Conservation (phyloP, 2,113 vertebrate species). For the Dipodomys spectabilis region DNA sequence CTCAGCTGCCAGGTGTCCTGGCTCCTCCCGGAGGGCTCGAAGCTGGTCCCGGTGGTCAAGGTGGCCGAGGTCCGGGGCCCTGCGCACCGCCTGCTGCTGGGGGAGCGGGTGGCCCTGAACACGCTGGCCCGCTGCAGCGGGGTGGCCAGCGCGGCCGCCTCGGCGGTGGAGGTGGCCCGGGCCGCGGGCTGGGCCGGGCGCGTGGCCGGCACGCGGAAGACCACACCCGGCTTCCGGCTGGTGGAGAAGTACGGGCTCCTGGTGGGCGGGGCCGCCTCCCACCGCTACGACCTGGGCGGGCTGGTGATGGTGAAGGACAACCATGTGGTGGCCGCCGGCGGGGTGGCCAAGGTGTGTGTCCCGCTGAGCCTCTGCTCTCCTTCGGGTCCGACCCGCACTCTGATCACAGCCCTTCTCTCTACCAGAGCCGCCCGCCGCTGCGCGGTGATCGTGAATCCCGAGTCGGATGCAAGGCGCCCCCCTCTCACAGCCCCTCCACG, state of each 20-base stretch:
- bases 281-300: conserved; percentile 89
- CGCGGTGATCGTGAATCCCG: background rate
- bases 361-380: background rate
- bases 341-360: conserved; percentile 86
- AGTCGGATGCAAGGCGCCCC: background rate
- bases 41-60: conserved; percentile 82
- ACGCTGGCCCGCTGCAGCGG: conserved; percentile 90
- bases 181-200: conserved; percentile 85
- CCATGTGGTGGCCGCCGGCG: conserved; percentile 89
- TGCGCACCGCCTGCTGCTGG: conserved; percentile 88
- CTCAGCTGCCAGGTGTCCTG: conserved; percentile 89
- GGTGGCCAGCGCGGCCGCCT: conserved; percentile 85
- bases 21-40: conserved; percentile 86
- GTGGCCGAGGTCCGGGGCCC: conserved; percentile 89
- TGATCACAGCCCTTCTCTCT: background rate
- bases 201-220: conserved; percentile 92
- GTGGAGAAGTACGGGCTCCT: conserved; percentile 92
- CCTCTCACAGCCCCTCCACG: background rate
- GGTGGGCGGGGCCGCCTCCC: conserved; percentile 87
- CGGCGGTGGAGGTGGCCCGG: conserved; percentile 76
- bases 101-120: conserved; percentile 91
- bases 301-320: conserved; percentile 94
- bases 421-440: background rate
- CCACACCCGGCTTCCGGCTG: conserved; percentile 91
- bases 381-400: background rate